A percentile compares a stretch with the other conserved stretches of the same genome.
Evolutionary conservation across 2,113 vertebrate species (phyloP).

Genomic region (Heterocephalus glaber): DNA sequence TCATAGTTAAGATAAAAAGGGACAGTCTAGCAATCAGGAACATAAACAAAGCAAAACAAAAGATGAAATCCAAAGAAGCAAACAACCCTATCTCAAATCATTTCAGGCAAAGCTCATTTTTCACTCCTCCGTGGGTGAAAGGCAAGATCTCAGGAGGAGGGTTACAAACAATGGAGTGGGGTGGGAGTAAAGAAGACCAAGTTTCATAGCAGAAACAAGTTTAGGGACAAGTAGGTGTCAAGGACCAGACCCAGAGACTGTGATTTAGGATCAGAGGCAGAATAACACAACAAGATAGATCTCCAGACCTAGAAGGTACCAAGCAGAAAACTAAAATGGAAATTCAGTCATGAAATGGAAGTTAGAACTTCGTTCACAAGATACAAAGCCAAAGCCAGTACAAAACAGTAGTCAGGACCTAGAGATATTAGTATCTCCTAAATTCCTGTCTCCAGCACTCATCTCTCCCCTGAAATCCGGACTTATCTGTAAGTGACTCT

Average conservation of each 20-base stretch:
- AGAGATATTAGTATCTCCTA: not conserved
- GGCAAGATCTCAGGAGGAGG: not conserved
- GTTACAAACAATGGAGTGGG: not conserved
- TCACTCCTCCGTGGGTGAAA: not conserved
- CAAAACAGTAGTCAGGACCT: not conserved
- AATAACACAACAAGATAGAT: not conserved
- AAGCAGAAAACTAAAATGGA: not conserved
- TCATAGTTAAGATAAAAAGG: not conserved
- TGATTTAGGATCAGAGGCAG: not conserved
- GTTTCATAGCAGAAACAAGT: not conserved
- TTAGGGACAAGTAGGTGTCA: not conserved
- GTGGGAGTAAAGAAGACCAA: not conserved
- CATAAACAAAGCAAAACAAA: not conserved
- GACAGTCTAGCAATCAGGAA: not conserved
- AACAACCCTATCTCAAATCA: not conserved
- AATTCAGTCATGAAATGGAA: not conserved
- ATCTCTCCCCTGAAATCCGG: not conserved
- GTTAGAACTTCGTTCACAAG: not conserved
- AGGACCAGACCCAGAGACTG: not conserved
- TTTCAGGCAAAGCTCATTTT: not conserved
- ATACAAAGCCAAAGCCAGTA: not conserved
- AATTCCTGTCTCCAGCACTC: not conserved
- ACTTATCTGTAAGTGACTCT: not conserved
- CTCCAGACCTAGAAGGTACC: not conserved
- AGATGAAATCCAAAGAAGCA: not conserved